These are phyloP conservation scores for Ornithorhynchus anatinus DNA, from an alignment of 2,113 vertebrate genomes.

Conservation along the genomic window DNA sequence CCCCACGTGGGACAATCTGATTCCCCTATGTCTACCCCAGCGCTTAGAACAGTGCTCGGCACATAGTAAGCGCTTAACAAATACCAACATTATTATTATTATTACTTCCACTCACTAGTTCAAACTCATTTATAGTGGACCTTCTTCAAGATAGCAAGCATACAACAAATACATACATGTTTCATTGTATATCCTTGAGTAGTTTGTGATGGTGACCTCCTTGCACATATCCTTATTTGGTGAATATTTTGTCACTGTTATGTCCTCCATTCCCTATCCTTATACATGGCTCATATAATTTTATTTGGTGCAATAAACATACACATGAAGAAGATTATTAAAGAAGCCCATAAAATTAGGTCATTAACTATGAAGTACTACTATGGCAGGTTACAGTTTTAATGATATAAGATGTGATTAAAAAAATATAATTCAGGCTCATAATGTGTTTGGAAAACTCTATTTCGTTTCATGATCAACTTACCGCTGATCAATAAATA, in stretches of 20 bases:
- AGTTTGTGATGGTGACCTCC: no score
- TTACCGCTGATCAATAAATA: constrained; percentile 44
- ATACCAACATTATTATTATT: no score
- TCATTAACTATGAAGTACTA: constrained; percentile 58
- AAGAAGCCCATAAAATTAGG: constrained; percentile 60
- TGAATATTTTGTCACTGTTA: constrained; percentile 20
- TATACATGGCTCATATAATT: constrained; percentile 62
- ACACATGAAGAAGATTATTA: constrained; percentile 57
- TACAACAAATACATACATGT: not conserved
- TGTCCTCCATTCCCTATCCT: constrained; percentile 40
- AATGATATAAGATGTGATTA: constrained; percentile 57
- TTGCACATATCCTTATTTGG: not conserved
- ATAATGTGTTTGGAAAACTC: constrained; percentile 9
- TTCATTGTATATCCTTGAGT: no score
- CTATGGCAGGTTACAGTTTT: constrained; percentile 38
- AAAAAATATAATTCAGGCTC: constrained; percentile 57
- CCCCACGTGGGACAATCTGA: no score
- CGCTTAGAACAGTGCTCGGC: no score
- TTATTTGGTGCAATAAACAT: constrained; percentile 66
- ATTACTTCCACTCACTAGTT: no score
- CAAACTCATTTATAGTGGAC: no score
- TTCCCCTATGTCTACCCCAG: no score
- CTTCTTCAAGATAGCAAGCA: no score
- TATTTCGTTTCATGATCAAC: not conserved
- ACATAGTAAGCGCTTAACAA: no score